A percentile compares a stretch with the other conserved stretches of the same genome.
phyloP scores from a whole-genome alignment of 2,113 vertebrate species.

The Bos javanicus region DNA sequence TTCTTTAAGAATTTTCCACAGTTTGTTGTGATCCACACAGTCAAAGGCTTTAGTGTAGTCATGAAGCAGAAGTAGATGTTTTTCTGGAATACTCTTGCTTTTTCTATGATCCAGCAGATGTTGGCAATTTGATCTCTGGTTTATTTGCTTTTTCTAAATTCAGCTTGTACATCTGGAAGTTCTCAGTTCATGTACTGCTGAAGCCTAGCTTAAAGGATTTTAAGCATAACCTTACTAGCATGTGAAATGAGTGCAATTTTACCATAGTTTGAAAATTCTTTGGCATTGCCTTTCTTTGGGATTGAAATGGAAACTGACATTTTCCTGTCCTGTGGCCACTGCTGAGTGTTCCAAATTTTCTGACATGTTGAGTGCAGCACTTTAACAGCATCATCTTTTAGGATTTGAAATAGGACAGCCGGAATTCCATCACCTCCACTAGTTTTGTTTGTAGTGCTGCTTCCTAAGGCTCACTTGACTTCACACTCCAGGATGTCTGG shows the following conservation, averaged over 20 bases:
- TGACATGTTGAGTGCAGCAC: not conserved
- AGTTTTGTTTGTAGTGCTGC: not conserved
- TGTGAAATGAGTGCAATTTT: not conserved
- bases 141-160: not conserved
- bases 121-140: not conserved
- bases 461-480: not conserved
- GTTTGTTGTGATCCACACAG: not conserved
- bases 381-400: not conserved
- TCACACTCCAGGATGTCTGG: not conserved
- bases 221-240: not conserved
- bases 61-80: not conserved
- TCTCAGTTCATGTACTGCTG: not conserved
- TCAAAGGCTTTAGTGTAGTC: not conserved
- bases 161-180: not conserved
- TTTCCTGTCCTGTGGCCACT: not conserved
- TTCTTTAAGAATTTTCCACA: not conserved
- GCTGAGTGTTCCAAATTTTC: not conserved
- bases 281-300: not conserved
- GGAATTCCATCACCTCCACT: not conserved
- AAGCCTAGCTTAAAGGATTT: not conserved
- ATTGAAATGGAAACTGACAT: not conserved
- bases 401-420: not conserved
- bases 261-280: not conserved
- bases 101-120: not conserved
- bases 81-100: not conserved